Conservation (phyloP, 37 sponge, comb jelly and placozoan species). For the Corticium candelabrum region DNA sequence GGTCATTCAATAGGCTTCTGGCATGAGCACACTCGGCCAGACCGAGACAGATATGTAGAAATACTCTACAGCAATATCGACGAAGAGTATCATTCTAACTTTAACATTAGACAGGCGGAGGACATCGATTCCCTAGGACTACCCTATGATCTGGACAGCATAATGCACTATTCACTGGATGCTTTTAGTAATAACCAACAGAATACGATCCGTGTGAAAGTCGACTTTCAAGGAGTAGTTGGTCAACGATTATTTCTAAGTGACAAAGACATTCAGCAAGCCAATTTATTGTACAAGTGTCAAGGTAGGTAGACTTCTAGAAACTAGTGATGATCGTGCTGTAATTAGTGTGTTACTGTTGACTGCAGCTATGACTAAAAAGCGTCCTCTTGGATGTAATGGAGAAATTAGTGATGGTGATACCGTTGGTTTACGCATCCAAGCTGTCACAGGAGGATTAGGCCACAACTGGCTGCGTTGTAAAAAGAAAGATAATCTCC, state of each 20-base stretch:
- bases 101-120: conserved; percentile 5
- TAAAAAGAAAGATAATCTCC: neutral
- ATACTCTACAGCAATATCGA: conserved; percentile 25
- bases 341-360: too few species aligned
- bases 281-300: conserved; percentile 49
- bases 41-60: conserved; percentile 41
- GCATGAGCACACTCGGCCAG: conserved; percentile 56
- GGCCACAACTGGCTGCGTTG: neutral
- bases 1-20: conserved; percentile 58
- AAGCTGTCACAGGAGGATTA: neutral
- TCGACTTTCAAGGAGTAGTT: conserved; percentile 6
- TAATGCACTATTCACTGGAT: conserved; percentile 47
- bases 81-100: conserved; percentile 2
- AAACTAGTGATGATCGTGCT: neutral
- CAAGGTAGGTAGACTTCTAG: neutral
- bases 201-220: neutral
- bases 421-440: too few species aligned
- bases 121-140: conserved; percentile 11
- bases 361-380: too few species aligned
- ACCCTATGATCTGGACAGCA: conserved; percentile 43
- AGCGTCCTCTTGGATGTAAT: too few species aligned
- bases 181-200: conserved; percentile 7
- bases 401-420: too few species aligned
- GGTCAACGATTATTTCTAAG: conserved; percentile 44
- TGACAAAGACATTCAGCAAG: conserved; percentile 41